Conservation (phyloP, 2,888 invertebrate genomes). For the Pristionchus arcanus region DNA sequence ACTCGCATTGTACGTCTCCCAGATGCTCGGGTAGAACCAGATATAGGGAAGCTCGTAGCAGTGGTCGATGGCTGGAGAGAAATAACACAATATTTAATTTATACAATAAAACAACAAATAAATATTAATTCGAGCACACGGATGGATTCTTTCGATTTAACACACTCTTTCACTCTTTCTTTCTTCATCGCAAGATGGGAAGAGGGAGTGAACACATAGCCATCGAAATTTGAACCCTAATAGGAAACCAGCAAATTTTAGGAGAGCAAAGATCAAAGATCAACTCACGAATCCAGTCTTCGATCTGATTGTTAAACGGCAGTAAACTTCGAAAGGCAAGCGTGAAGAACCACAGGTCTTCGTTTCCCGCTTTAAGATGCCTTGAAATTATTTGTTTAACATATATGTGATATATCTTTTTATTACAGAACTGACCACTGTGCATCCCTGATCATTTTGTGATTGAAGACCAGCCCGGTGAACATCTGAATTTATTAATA, state of each 20-base stretch:
- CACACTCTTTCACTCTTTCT: no score
- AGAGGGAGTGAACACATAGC: no score
- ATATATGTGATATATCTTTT: background rate
- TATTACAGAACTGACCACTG: background rate
- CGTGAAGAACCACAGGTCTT: background rate
- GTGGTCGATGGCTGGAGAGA: background rate
- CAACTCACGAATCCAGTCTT: conserved; percentile 42
- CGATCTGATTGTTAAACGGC: background rate
- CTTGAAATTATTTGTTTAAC: background rate
- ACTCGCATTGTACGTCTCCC: background rate
- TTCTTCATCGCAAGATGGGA: no score
- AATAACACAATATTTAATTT: background rate
- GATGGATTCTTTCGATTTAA: no score
- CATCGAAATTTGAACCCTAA: no score
- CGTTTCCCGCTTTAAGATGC: background rate
- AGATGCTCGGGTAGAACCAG: conserved; percentile 34
- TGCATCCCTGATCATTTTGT: background rate
- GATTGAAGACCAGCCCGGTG: background rate
- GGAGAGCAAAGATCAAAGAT: conserved; percentile 3
- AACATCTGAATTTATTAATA: background rate
- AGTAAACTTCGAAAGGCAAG: background rate
- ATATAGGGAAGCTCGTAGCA: background rate
- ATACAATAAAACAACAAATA: no score
- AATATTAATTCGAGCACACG: no score
- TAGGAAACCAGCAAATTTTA: no score